Evolutionary conservation across 2,888 invertebrate species (phyloP), one percentile per base, ranked within the genome.

Genomic region (Mongoloraphidia duomilia): DNA sequence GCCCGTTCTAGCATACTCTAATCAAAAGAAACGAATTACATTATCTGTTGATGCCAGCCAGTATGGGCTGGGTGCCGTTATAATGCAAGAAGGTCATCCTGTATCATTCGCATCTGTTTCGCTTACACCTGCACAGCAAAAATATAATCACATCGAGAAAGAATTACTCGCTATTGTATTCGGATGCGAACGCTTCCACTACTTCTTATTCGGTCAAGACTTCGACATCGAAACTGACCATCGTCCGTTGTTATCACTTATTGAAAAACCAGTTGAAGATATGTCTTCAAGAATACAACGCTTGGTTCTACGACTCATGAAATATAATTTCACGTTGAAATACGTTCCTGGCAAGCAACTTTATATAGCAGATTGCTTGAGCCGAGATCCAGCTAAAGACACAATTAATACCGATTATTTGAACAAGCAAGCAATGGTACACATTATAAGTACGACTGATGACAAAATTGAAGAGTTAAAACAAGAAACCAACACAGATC

Each of bases 61-160:
- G 26, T 51, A 49, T 49, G 54, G 56, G 9, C 34, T 56, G 11
- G 54, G 54, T 14, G 56, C 53, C 4, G 44, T 47, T n/a, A 51
- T 54, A 13, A 36, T 34, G 35, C 55, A 56, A 49, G 35, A 52
- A 36, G 40, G 34, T 10, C 41, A 49, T 14, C 53, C 54, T 11
- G 49, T 52, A 37, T 51, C 53, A 49, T 54, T 47, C 51, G 52
- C 54, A 11, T 53, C 52, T 34, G 50, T 50, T 9, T 52, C 56
- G 8, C 49, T 56, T 17, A 57, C 50, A 33, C 41, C 38, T 9
- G 46, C 51, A 10, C 55, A 56, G 40, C 47, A 55, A 51, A 50
- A 53, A 37, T 59, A 59, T 42, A 54, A 51, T 45, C 56, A 58
- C 40, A 52, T 60, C 8, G 58, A 61, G 51, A 60, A 60, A 50